Base-by-base conservation (phyloP, 2,888 invertebrate genomes). In the Trachelus iudaicus region DNA sequence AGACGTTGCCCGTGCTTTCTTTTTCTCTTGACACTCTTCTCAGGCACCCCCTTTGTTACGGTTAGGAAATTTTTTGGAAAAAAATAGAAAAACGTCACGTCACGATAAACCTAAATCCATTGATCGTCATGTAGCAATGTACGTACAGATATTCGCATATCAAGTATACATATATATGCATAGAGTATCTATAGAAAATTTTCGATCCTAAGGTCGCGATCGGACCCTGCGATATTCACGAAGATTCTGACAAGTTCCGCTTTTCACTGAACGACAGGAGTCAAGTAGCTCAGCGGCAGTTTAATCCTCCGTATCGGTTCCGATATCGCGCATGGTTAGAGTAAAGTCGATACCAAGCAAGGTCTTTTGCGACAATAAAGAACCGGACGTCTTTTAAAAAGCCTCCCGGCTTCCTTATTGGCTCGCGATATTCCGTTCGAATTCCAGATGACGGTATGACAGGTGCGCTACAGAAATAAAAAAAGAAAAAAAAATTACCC, bases 251-350 rank as follows among this genome's bases (percentile, higher is more conserved):
- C 23, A 23, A 23, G 23, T 56, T 56, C 56, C 56, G 56, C 56
- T 56, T 56, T 56, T 56, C 56, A 56, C 9, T 23, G 56, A 56
- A 56, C 23, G 56, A 56, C 56, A 56, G 23, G 2, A 56, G 56
- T 9, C 23, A 56, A 56, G 56, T 56, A 75, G 79, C 31, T 76
- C 75, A 69, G 73, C 76, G 80, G 75, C 73, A 73, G 73, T 31
- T 40, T 34, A 74, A 79, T 78, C 34, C 56, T 76, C 79, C 69
- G 35, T 40, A 12, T 69, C 30, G 31, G 30, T 56, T 77, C 31
- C 77, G 34, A 76, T 69, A 33, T 34, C 30, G 30, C 30, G 71
- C 71, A 33, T 11, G 71, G 30, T 71, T 71, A 30, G 3, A 13
- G 11, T 23, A 23, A 34, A 23, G 71, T 71, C 71, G 23, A 71